These are phyloP conservation scores for Girardinus metallicus DNA, from an alignment of 2,797 vertebrate genomes.

Conservation along the genomic window DNA sequence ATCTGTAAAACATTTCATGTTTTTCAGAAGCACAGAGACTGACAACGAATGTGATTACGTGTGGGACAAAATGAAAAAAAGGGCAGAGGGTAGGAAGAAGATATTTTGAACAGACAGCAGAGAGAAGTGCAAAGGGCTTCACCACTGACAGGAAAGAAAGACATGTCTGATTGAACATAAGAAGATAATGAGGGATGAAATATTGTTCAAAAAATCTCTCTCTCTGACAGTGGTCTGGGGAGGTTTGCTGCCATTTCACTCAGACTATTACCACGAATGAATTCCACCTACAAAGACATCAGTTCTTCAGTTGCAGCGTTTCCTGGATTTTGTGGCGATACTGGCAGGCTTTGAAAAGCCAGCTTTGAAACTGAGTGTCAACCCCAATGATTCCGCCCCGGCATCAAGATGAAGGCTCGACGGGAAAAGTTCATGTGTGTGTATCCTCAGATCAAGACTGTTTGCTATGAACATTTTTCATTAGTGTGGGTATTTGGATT, in stretches of 20 bases:
- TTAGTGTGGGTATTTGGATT: constrained; percentile 19
- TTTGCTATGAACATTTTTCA: constrained; percentile 46
- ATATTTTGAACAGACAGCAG: constrained; percentile 50
- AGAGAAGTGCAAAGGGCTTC: constrained; percentile 30
- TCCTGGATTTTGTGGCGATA: constrained; percentile 49
- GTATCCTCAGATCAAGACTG: constrained; percentile 45
- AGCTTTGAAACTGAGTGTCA: constrained; percentile 61
- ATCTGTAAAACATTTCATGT: neutral
- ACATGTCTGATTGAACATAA: constrained; percentile 59
- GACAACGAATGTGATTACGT: constrained; percentile 19
- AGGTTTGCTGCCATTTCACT: constrained; percentile 67
- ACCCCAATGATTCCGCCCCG: constrained; percentile 43
- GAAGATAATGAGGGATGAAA: constrained; percentile 75
- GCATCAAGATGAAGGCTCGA: constrained; percentile 54
- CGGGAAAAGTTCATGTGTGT: constrained; percentile 3
- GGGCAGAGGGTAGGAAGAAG: constrained; percentile 5
- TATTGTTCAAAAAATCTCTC: constrained; percentile 71
- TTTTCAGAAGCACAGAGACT: neutral
- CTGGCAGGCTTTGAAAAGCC: constrained; percentile 53
- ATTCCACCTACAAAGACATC: constrained; percentile 68
- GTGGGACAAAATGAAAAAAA: constrained; percentile 17
- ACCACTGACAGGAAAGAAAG: constrained; percentile 34
- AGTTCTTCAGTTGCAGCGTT: constrained; percentile 58
- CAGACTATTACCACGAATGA: constrained; percentile 65
- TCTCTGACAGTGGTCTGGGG: constrained; percentile 62